phyloP scores from a whole-genome alignment of 2,797 vertebrate species.

The Monodelphis domestica region DNA sequence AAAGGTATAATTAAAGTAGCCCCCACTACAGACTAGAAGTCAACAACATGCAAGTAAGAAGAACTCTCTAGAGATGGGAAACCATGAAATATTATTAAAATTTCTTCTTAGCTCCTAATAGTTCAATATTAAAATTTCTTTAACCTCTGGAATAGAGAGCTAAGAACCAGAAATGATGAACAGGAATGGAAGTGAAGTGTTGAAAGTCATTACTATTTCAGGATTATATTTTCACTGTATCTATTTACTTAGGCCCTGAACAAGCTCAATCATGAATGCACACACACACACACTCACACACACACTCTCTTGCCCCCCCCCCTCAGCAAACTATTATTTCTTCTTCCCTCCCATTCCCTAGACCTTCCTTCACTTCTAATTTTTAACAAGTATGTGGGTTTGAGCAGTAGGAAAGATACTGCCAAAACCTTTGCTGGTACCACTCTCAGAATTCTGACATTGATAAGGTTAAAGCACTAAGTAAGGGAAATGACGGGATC shows the following conservation, averaged over 20 bases:
- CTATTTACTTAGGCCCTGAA: neutral
- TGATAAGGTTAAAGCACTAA: neutral
- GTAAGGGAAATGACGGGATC: neutral
- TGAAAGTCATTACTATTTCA: neutral
- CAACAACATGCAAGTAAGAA: neutral
- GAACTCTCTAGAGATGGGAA: neutral
- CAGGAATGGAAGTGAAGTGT: neutral
- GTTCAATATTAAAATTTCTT: neutral
- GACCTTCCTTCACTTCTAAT: neutral
- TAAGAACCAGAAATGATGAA: neutral
- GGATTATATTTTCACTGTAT: neutral
- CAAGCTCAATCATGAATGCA: neutral
- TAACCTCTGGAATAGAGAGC: neutral
- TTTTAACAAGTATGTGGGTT: neutral
- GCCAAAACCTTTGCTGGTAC: neutral
- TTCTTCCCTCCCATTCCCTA: too few relatives aligned
- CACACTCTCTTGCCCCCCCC: too few relatives aligned
- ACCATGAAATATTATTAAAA: neutral
- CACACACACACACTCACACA: neutral
- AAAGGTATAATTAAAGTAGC: neutral
- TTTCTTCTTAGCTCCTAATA: neutral
- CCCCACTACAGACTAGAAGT: neutral
- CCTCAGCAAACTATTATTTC: too few relatives aligned
- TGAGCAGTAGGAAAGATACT: neutral
- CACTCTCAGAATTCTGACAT: neutral